Conservation (phyloP, 1,140 invertebrate species). For the Pissodes strobi region DNA sequence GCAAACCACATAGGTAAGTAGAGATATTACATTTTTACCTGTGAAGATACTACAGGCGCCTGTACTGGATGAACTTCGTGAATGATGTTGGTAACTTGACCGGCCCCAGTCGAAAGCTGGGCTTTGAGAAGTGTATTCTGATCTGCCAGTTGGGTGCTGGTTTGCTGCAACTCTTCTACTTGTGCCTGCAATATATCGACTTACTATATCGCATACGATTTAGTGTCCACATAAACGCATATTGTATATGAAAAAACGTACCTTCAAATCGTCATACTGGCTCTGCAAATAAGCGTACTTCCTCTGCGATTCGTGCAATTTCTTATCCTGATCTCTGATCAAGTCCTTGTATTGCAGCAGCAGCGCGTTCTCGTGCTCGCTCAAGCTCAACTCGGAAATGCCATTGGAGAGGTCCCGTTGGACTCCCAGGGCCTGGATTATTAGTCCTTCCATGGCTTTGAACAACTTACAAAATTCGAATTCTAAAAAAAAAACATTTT, state of each 20-base stretch:
- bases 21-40: no score
- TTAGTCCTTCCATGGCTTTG: slow-evolving; percentile 71
- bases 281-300: slow-evolving; percentile 59
- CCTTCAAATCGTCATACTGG: slow-evolving; percentile 62
- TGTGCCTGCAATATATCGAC: slow-evolving; percentile 66
- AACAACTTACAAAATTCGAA: slow-evolving; percentile 93
- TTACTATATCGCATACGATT: no score
- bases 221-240: no score
- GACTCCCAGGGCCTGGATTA: slow-evolving; percentile 64
- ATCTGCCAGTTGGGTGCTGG: slow-evolving; percentile 79
- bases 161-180: slow-evolving; percentile 70
- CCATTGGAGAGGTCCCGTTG: slow-evolving; percentile 57
- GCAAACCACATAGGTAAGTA: no score
- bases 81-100: slow-evolving; percentile 17
- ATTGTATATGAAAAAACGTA: no score
- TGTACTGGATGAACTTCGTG: background rate
- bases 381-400: slow-evolving; percentile 59
- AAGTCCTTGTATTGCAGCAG: slow-evolving; percentile 85
- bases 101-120: slow-evolving; percentile 60
- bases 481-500: slow-evolving; percentile 65
- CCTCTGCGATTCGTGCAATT: slow-evolving; percentile 69
- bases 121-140: slow-evolving; percentile 87
- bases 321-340: slow-evolving; percentile 83
- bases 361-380: slow-evolving; percentile 64
- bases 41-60: background rate